These are phyloP conservation scores for Heterodera carotae DNA, from an alignment of 1,140 invertebrate species.

Conservation along the genomic window DNA sequence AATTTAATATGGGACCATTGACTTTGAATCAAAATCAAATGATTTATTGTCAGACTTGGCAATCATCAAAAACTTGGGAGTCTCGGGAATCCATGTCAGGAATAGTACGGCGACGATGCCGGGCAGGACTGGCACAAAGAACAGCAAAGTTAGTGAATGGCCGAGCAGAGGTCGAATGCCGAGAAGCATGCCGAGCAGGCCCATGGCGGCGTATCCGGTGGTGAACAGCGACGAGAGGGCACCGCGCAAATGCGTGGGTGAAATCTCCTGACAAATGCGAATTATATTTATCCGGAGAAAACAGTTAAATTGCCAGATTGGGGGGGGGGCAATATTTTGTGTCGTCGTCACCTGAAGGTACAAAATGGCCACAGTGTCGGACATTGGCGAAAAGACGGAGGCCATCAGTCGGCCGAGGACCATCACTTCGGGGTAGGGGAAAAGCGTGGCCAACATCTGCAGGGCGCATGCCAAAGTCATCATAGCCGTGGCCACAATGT, in stretches of 20 bases:
- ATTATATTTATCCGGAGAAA: no score
- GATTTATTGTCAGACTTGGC: slow-evolving; percentile 43
- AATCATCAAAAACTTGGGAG: slow-evolving; percentile 58
- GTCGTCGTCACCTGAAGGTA: slow-evolving; percentile 56
- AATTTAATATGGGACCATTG: slow-evolving; percentile 19
- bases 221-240: slow-evolving; percentile 54
- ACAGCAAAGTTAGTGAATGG: slow-evolving; percentile 53
- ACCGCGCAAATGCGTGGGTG: slow-evolving; percentile 59
- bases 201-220: slow-evolving; percentile 62
- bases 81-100: slow-evolving; percentile 56
- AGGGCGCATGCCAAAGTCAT: slow-evolving; percentile 60
- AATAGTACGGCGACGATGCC: slow-evolving; percentile 56
- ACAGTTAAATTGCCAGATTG: no score
- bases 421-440: slow-evolving; percentile 56
- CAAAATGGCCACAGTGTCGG: slow-evolving; percentile 56
- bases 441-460: slow-evolving; percentile 54
- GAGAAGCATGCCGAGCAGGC: slow-evolving; percentile 56
- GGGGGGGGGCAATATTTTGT: neutral
- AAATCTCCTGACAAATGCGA: slow-evolving; percentile 61
- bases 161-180: slow-evolving; percentile 55
- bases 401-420: slow-evolving; percentile 57
- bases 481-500: slow-evolving; percentile 57
- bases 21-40: slow-evolving; percentile 2
- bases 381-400: slow-evolving; percentile 61
- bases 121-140: slow-evolving; percentile 57